These are phyloP conservation scores for Drosophila recens DNA, from an alignment of 2,888 invertebrate species.

Conservation along the genomic window DNA sequence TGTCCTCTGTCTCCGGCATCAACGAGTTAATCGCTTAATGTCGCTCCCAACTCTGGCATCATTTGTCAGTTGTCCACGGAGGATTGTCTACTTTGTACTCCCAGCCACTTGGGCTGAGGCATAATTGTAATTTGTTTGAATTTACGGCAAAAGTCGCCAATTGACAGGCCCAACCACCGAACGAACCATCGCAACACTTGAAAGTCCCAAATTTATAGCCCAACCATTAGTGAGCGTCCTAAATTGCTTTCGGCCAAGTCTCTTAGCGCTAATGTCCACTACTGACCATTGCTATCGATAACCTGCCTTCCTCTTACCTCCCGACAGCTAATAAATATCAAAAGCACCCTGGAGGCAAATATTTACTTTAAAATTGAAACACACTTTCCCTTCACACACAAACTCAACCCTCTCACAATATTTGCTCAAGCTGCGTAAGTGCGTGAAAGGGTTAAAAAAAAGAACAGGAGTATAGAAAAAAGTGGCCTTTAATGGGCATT, in stretches of 20 bases:
- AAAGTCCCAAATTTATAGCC: conserved; percentile 68
- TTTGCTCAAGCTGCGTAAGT: conserved; percentile 66
- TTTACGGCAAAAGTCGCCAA: conserved; percentile 55
- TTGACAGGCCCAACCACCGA: conserved; percentile 42
- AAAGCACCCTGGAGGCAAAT: conserved; percentile 83
- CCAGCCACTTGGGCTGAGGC: conserved; percentile 17
- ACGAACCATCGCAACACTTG: conserved; percentile 27
- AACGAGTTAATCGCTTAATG: conserved; percentile 82
- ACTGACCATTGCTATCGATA: conserved; percentile 53
- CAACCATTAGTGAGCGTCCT: conserved; percentile 42
- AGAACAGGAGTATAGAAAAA: conserved; percentile 20
- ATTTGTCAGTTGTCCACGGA: conserved; percentile 75
- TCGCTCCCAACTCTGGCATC: conserved; percentile 64
- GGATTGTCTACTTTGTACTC: conserved; percentile 18
- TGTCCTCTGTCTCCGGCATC: conserved; percentile 20
- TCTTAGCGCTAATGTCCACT: conserved; percentile 65
- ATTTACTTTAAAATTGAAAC: conserved; percentile 81
- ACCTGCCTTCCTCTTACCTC: conserved; percentile 11
- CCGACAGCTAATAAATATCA: conserved; percentile 81
- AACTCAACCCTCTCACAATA: conserved; percentile 21
- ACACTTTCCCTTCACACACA: conserved; percentile 36
- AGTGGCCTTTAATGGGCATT: conserved; percentile 68
- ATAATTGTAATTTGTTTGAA: conserved; percentile 77
- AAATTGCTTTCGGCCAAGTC: conserved; percentile 68
- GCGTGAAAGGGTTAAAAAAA: conserved; percentile 73